Base-by-base conservation (phyloP, 2,113 vertebrate genomes). In the Crotalus tigris region DNA sequence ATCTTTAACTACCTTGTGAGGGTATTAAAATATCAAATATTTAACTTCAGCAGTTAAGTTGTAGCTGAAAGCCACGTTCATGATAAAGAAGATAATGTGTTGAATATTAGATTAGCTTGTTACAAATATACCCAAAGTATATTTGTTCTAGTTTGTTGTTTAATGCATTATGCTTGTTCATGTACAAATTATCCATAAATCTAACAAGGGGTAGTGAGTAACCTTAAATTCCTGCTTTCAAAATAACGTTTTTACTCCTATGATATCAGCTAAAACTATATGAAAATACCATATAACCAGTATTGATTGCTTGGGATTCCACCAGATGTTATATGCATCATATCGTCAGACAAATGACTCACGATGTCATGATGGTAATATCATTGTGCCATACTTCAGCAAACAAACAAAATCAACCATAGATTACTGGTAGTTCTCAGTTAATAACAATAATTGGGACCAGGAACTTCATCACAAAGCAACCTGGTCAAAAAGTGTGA, bases 1-100 rank as follows among this genome's bases (percentile, higher is more conserved):
- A 95, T 96, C 95, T 69, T 92, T 85, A 81, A 94, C 19, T 33
- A 26, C 49, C 64, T 46, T 59, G 6, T 69, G n/a, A 93, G 91
- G 53, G 89, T 51, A 0, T 1, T 53, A 91, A 91, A 55, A 91
- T 87, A 61, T 1, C 0, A 10, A 29, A 85, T 15, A 26, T 5
- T 0, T 21, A 39, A 89, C 85, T 94, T 87, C 91, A 17, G 64
- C 39, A 9, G 13, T 5, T 44, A 90, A 87, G n/a, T 19, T 86
- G 69, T 86, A 49, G 46, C 19, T 59, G 29, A 46, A 86, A 90
- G 23, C 29, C 49, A 53, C 21, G 4, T 51, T 51, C 44, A 53
- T 39, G 5, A 33, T 87, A 29, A 33, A 87, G 46, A 17, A 53
- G 39, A 85, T 6, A 81, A 17, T 21, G 15, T n/a, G 13, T 49